Conservation (phyloP, 2,797 vertebrate species). For the Chaunax sp. region DNA sequence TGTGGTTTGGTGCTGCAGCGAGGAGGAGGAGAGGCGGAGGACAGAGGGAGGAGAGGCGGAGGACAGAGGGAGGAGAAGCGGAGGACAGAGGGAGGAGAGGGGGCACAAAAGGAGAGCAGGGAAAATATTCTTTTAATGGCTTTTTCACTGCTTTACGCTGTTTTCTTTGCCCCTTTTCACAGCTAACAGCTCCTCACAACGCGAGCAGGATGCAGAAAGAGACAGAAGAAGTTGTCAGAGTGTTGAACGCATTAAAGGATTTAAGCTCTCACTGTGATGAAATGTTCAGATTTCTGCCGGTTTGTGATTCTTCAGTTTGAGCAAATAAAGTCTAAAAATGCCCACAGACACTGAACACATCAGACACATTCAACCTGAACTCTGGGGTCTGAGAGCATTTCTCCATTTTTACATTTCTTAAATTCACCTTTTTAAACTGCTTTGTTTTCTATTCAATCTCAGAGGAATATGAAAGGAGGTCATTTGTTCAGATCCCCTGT, state of each 20-base stretch:
- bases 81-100: too few species aligned
- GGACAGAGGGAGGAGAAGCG: conserved; percentile 13
- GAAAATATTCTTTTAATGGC: conserved; percentile 85
- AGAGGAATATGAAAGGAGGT: too few species aligned
- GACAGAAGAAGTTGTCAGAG: conserved; percentile 59
- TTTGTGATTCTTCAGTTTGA: too few species aligned
- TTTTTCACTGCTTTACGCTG: conserved; percentile 75
- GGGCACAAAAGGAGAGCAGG: conserved; percentile 57
- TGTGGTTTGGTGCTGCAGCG: conserved; percentile 73
- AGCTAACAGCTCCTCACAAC: conserved; percentile 73
- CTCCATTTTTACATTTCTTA: too few species aligned
- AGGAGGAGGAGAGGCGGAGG: conserved; percentile 21
- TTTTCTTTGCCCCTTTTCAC: conserved; percentile 73
- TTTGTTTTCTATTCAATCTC: too few species aligned
- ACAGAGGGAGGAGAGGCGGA: neutral
- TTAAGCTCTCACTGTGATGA: neutral
- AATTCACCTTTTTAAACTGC: too few species aligned
- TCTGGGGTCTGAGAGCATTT: too few species aligned
- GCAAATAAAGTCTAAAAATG: too few species aligned
- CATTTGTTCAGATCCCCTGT: too few species aligned
- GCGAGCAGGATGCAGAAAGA: conserved; percentile 68
- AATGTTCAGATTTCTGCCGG: neutral
- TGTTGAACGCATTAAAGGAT: neutral
- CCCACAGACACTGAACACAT: too few species aligned
- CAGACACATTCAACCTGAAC: too few species aligned